Percentiles rank a stretch among this genome's conserved stretches.
Evolutionary conservation across 2,797 vertebrate species (phyloP).

Genomic region (Erithacus rubecula): DNA sequence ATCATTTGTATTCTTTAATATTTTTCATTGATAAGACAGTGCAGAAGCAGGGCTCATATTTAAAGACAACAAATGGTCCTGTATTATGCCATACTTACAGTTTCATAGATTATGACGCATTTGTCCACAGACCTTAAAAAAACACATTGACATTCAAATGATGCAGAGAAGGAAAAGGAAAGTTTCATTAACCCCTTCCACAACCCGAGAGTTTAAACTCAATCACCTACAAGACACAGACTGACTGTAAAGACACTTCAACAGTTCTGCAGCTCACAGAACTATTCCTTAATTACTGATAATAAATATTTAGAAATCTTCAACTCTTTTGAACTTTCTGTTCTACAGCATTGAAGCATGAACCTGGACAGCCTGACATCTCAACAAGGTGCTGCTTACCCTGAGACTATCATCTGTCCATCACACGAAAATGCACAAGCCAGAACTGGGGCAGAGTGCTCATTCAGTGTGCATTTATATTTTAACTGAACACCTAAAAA

Average conservation of each 20-base stretch:
- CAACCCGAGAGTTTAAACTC: not conserved
- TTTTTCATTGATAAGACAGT: not conserved
- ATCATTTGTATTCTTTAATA: not conserved
- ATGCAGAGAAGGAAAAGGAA: not conserved
- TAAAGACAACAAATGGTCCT: not conserved
- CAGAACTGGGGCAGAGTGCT: constrained; percentile 85
- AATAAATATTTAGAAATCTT: not conserved
- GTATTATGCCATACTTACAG: constrained; percentile 75
- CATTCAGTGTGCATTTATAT: constrained; percentile 76
- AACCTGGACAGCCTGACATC: not conserved
- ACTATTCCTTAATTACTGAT: not conserved
- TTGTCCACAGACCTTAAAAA: constrained; percentile 88
- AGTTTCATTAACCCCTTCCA: not conserved
- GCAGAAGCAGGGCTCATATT: not conserved
- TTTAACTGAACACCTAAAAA: constrained; percentile 79
- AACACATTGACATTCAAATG: not conserved
- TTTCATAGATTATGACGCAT: constrained; percentile 80
- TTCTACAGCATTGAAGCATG: not conserved
- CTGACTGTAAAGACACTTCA: not conserved
- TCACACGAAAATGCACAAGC: constrained; percentile 87
- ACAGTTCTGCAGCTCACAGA: not conserved
- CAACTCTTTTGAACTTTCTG: not conserved
- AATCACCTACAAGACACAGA: not conserved
- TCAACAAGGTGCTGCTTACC: constrained; percentile 74
- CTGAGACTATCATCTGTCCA: constrained; percentile 82